Conservation (phyloP, 2,888 invertebrate genomes). For the Sarcophaga rosellei region DNA sequence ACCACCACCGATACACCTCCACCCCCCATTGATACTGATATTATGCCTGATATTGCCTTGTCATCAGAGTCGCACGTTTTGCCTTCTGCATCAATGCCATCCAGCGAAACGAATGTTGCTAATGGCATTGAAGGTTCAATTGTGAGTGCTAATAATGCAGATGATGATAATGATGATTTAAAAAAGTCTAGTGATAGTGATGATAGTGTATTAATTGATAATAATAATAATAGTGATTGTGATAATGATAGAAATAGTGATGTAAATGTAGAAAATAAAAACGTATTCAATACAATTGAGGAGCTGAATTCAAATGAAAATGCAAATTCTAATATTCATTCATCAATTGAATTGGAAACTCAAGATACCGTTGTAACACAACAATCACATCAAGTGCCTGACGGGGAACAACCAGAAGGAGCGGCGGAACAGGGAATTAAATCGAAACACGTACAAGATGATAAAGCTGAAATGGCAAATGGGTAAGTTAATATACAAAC, state of each 20-base stretch:
- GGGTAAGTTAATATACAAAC: constrained; percentile 28
- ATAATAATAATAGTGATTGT: constrained; percentile 30
- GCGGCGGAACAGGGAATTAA: background rate
- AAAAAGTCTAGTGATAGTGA: constrained; percentile 49
- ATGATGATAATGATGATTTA: constrained; percentile 19
- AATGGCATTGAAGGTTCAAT: constrained; percentile 15
- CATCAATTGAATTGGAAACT: constrained; percentile 22
- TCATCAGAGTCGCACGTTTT: background rate
- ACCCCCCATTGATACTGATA: background rate
- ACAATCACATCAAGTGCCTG: constrained; percentile 46
- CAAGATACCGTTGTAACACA: constrained; percentile 18
- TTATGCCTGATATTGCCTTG: background rate
- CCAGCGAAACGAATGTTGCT: background rate
- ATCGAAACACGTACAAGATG: constrained; percentile 8
- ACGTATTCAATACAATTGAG: constrained; percentile 42
- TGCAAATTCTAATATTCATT: constrained; percentile 36
- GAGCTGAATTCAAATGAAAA: background rate
- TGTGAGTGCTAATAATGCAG: background rate
- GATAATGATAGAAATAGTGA: constrained; percentile 29
- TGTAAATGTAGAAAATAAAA: constrained; percentile 46
- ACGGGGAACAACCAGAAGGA: constrained; percentile 21
- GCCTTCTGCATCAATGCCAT: background rate
- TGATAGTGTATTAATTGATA: constrained; percentile 7
- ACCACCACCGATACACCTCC: background rate
- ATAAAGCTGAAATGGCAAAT: constrained; percentile 32